Evolutionary conservation across 2,797 vertebrate species (phyloP), one percentile per base, ranked within the genome.

Genomic region (Mormyrus hasselquistii): DNA sequence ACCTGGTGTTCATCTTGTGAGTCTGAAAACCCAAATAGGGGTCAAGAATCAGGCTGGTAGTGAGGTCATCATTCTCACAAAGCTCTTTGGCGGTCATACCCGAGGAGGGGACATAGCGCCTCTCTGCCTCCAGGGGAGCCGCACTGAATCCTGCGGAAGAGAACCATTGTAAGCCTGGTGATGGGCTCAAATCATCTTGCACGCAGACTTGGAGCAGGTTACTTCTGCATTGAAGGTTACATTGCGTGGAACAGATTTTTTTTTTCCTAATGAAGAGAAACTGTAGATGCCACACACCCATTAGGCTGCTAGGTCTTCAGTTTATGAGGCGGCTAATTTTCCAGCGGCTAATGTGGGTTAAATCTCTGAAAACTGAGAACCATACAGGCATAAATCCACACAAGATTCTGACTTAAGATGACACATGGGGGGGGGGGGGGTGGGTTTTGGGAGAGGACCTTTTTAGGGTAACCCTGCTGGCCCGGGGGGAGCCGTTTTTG

Each of bases 1-100:
- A 99, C 98, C 98, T 98, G 93, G 97, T 98, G 95, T 99, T 99
- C 98, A 99, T 99, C 95, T 99, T 99, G 94, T 99, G 98, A 89
- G 98, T 99, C 90, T 98, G 98, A 94, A 99, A 99, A 92, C 98
- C 98, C 95, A 99, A 96, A 93, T 99, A 99, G 0, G 97, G 98
- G 92, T 99, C 98, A 92, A 99, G 96, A 95, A 99, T 98, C 95
- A 99, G 97, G 93, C 97, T 97, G 91, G 98, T 99, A 91, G 97
- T 98, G 93, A 98, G 95, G 92, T 99, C 98, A 89, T 99, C 98
- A 0, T 99, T 98, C 94, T 99, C 98, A 95, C 98, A 99, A 89
- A 99, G 95, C 89, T 99, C 98, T 95, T 98, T 99, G 91, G 98
- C 98, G 44, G 97, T 98, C 98, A 99, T 99, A 92, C 98, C 98